Conservation (phyloP, 2,113 vertebrate genomes). For the Rallus limicola region DNA sequence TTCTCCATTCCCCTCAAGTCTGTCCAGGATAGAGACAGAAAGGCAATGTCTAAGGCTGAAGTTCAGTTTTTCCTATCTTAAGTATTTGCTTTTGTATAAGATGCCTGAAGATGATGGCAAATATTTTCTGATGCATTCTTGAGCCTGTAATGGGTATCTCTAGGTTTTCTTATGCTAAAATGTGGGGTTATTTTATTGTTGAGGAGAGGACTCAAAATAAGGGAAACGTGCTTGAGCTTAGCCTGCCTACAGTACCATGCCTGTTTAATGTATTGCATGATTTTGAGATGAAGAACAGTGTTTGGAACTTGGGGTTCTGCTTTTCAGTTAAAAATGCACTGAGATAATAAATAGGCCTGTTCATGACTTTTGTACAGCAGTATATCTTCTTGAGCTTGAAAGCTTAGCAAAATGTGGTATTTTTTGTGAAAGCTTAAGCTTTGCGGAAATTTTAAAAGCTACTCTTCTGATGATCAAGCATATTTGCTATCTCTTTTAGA, state of each 20-base stretch:
- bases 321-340: background rate
- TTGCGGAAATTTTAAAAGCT: background rate
- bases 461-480: background rate
- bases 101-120: background rate
- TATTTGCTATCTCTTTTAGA: background rate
- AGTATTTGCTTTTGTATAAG: background rate
- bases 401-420: background rate
- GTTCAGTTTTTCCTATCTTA: background rate
- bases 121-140: background rate
- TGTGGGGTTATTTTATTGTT: background rate
- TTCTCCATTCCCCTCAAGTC: background rate
- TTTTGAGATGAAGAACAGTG: background rate
- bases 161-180: background rate
- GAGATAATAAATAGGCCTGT: background rate
- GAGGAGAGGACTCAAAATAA: background rate
- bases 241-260: rapidly evolving
- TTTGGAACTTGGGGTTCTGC: background rate
- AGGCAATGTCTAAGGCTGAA: background rate
- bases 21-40: background rate
- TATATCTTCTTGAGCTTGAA: background rate
- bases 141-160: background rate
- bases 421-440: background rate
- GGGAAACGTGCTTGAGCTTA: rapidly evolving
- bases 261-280: background rate
- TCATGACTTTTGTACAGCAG: background rate